Evolutionary conservation across 1,140 invertebrate genomes (phyloP).

Genomic region (Caenorhabditis inopinata): DNA sequence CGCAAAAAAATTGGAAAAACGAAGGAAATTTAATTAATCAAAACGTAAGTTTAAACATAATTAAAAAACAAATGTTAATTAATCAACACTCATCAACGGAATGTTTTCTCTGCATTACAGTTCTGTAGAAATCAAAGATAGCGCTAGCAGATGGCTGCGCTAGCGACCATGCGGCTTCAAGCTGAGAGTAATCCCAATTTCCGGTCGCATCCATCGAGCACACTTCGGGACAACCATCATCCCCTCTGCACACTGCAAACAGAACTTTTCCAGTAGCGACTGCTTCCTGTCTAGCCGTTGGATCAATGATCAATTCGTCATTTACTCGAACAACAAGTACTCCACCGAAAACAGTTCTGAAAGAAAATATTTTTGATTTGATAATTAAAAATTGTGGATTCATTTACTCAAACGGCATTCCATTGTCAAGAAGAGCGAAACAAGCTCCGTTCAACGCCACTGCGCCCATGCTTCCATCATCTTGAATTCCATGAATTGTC

Average conservation of each 20-base stretch:
- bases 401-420: conserved; percentile 25
- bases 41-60: not conserved
- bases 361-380: not conserved
- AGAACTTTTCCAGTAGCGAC: not conserved
- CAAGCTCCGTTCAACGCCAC: conserved; percentile 19
- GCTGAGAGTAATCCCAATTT: not conserved
- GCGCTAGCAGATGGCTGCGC: not conserved
- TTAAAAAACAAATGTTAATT: not conserved
- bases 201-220: not conserved
- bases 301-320: conserved; percentile 38
- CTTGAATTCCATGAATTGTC: conserved; percentile 35
- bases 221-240: not conserved
- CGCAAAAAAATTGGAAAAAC: no score
- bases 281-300: conserved; percentile 6
- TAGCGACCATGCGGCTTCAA: not conserved
- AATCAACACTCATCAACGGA: not conserved
- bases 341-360: conserved; percentile 44
- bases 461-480: conserved; percentile 24
- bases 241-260: not conserved
- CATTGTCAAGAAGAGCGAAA: conserved; percentile 41
- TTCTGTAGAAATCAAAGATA: conserved; percentile 3
- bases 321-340: conserved; percentile 32
- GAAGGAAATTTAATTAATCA: not conserved
- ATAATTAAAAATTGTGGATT: not conserved
- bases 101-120: not conserved